Evolutionary conservation across 2,888 invertebrate species (phyloP), one percentile per base, ranked within the genome.

Genomic region (Hemistola chrysoprasaria): DNA sequence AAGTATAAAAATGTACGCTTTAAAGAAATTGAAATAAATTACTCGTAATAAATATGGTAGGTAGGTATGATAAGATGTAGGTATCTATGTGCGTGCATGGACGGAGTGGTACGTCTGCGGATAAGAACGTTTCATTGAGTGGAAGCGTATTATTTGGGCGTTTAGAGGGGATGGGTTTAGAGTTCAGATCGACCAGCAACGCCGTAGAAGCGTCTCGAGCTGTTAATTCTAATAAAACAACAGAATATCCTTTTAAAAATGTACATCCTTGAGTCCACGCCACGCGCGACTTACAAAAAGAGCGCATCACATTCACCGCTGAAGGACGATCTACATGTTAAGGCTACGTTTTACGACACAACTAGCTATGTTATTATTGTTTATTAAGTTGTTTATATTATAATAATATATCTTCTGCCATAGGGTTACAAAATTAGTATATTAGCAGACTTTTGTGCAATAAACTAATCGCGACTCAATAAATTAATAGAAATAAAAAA

Each of bases 1-100:
- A 85, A 86, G 81, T 73, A 87, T 86, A 86, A 87, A 78, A 87
- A 84, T 86, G 84, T 88, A 88, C 88, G 88, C 88, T 87, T 88
- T 88, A 88, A 88, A 79, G 84, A 87, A 85, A 84, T 85, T 81
- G 76, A 72, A 53, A 78, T 80, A 85, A 84, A 71, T 77, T 77
- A 85, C 68, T 80, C 74, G 68, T 83, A 80, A 83, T 67, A 77
- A 73, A 79, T 85, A 86, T n/a, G 82, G 75, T 84, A 85, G 84
- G 79, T 84, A 85, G 83, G 67, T 80, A 79, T 71, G 69, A 62
- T 84, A 84, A 82, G 82, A 68, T 68, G 80, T 84, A 85, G 80
- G 65, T 65, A 70, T 64, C 63, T 77, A 72, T 73, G 74, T 73
- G 77, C 75, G 79, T 77, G 81, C 70, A 70, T 67, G 78, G 68